Evolutionary conservation across 1,140 invertebrate species (phyloP), one percentile per base, ranked within the genome.

Genomic region (Euschistus heros): DNA sequence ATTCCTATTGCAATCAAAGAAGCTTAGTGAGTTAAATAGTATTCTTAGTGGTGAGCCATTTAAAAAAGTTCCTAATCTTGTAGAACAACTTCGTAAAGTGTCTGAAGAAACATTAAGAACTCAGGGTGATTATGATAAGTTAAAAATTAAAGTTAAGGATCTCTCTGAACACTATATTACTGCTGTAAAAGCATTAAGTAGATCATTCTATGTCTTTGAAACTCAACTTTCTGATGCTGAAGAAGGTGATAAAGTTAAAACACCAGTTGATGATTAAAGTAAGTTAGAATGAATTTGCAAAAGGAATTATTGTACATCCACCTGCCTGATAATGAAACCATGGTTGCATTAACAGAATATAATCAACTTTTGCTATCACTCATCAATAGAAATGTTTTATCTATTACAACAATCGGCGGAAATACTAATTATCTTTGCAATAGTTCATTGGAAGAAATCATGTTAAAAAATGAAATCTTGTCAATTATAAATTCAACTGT

Each of bases 31-130:
- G 7, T 26, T 63, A 33, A 66, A 52, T 57, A 57, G 33, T 17
- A 15, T 17, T 10, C 47, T 66, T 13, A 37, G n/a, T 17, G 26
- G 59, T 27, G 65, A 66, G 18, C 47, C 60, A 18, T 54, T 62
- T 27, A 66, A 66, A 42, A 61, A 66, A 47, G 46, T 66, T 24
- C 65, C 65, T 18, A 62, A 42, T 20, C 27, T 66, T 15, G 24
- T 26, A 15, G 65, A 66, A 47, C 26, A 66, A 46, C 65, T 66
- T 50, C 24, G 61, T 20, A 52, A 54, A 26, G 18, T 60, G 6
- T 54, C 65, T 22, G 24, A 66, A 26, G 18, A 24, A 20, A 47
- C 61, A 15, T n/a, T 66, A 14, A 54, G 62, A 54, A 17, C 30
- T 20, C 46, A 47, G 14, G 30, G 20, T 24, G 47, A 63, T 57